Conservation (phyloP, 2,888 invertebrate genomes). For the Drosophila helvetica region DNA sequence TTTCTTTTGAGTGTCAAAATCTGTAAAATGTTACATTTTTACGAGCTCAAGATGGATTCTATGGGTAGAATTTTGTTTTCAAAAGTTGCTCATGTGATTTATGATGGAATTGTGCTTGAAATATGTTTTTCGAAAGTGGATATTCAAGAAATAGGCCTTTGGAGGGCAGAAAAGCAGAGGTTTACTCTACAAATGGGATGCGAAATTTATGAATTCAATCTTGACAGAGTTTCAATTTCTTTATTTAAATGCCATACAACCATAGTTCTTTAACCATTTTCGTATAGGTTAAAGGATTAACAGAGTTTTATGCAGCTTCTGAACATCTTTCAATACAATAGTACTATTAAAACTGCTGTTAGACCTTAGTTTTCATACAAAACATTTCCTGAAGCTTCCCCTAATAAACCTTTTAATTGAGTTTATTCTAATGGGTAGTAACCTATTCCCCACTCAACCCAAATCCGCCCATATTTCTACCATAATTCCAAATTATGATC, state of each 20-base stretch:
- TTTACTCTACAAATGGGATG: neutral
- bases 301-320: no score
- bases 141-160: neutral
- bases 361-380: no score
- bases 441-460: neutral
- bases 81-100: neutral
- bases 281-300: no score
- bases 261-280: no score
- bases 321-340: no score
- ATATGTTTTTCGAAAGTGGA: neutral
- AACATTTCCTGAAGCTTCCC: no score
- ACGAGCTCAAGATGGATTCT: neutral
- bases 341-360: no score
- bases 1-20: conserved; percentile 5
- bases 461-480: neutral
- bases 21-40: conserved; percentile 4
- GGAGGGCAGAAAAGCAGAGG: neutral
- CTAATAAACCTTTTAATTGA: conserved; percentile 1
- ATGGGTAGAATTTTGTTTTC: neutral
- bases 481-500: conserved; percentile 10
- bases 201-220: neutral
- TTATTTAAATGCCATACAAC: no score
- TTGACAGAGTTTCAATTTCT: no score
- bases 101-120: neutral
- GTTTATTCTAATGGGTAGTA: conserved; percentile 3